These are phyloP conservation scores for Triplophysa bombifrons DNA, from an alignment of 2,797 vertebrate species.

Conservation along the genomic window DNA sequence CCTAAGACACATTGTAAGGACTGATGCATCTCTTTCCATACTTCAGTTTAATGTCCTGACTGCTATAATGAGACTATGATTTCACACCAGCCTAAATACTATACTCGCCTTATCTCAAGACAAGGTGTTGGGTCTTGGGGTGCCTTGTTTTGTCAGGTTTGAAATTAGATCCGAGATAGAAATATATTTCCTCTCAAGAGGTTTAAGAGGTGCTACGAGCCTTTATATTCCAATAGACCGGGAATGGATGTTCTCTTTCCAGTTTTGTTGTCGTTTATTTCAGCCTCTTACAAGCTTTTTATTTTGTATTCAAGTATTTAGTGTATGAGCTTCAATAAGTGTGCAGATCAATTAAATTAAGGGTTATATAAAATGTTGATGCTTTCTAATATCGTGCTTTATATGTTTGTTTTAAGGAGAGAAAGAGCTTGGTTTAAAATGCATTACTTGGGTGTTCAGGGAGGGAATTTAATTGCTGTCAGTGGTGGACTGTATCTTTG, in stretches of 20 bases:
- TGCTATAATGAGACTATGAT: not conserved
- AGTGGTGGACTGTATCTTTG: conserved; percentile 34
- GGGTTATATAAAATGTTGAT: conserved; percentile 25
- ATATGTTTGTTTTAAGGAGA: not conserved
- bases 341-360: conserved; percentile 13
- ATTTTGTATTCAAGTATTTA: conserved; percentile 18
- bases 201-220: conserved; percentile 7
- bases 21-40: not conserved
- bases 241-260: not conserved
- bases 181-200: not conserved
- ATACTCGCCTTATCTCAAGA: not conserved
- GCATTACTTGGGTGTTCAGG: conserved; percentile 34
- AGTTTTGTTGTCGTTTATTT: not conserved
- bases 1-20: not conserved
- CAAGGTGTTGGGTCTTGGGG: conserved; percentile 1
- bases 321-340: conserved; percentile 11
- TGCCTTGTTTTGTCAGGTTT: conserved; percentile 33
- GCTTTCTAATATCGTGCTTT: conserved; percentile 30
- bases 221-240: not conserved
- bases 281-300: not conserved
- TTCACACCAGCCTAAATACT: not conserved
- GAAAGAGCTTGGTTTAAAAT: conserved; percentile 38
- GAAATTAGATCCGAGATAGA: conserved; percentile 10
- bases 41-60: not conserved
- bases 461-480: conserved; percentile 34